Percentiles rank a stretch among this genome's conserved stretches.
Evolutionary conservation across 2,888 invertebrate genomes (phyloP).

Genomic region (Agrochola macilenta): DNA sequence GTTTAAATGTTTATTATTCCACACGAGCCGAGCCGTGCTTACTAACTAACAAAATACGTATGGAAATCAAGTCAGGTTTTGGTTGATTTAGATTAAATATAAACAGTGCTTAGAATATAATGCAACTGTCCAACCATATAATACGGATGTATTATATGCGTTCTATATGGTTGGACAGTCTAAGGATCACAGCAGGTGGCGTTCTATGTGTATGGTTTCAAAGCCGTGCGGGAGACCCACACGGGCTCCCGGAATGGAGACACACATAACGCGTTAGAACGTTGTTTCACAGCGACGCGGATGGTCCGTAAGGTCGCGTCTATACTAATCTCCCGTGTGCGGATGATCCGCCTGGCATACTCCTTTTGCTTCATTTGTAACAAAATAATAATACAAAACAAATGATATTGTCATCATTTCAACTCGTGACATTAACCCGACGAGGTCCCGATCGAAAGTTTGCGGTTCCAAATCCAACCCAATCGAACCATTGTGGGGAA

Average conservation of each 20-base stretch:
- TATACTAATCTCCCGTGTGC: too few relatives aligned
- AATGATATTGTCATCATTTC: slow-evolving; percentile 24
- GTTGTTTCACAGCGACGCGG: too few relatives aligned
- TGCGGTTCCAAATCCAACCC: slow-evolving; percentile 43
- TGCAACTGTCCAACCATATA: neutral
- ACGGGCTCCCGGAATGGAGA: too few relatives aligned
- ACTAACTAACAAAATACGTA: neutral
- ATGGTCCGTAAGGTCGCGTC: too few relatives aligned
- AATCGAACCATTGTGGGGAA: slow-evolving; percentile 54
- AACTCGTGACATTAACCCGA: slow-evolving; percentile 23
- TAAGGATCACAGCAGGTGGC: too few relatives aligned
- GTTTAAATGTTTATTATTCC: neutral
- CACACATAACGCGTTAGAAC: too few relatives aligned
- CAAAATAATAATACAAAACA: neutral
- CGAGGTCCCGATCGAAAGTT: slow-evolving; percentile 38
- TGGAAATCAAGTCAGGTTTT: neutral
- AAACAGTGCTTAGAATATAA: neutral
- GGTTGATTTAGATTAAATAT: neutral
- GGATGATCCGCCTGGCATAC: neutral
- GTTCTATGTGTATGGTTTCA: too few relatives aligned
- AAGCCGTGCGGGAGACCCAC: too few relatives aligned
- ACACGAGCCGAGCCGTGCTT: neutral
- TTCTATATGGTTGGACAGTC: too few relatives aligned
- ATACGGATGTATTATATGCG: too few relatives aligned
- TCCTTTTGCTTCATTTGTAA: neutral